phyloP scores from a whole-genome alignment of 2,888 invertebrate genomes.

The Drosophila bunnanda region DNA sequence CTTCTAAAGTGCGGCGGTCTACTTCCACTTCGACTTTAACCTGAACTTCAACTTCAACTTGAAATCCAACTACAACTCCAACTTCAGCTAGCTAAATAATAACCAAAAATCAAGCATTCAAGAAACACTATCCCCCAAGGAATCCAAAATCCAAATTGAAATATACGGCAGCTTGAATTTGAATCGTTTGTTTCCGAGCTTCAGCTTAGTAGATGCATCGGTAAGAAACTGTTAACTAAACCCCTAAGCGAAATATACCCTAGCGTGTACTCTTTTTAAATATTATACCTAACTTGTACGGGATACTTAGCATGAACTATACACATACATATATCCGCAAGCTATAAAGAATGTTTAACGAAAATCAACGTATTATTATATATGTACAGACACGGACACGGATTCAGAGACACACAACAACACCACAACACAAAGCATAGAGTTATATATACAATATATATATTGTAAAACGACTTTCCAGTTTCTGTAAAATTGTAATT shows the following conservation, averaged over 20 bases:
- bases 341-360: slow-evolving; percentile 36
- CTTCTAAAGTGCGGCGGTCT: slow-evolving; percentile 53
- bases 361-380: slow-evolving; percentile 45
- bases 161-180: slow-evolving; percentile 11
- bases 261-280: slow-evolving; percentile 62
- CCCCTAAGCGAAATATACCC: slow-evolving; percentile 39
- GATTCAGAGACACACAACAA: slow-evolving; percentile 36
- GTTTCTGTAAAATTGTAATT: slow-evolving; percentile 82
- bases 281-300: slow-evolving; percentile 47
- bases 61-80: slow-evolving; percentile 1
- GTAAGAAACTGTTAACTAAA: slow-evolving; percentile 49
- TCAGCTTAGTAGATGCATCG: slow-evolving; percentile 38
- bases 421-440: slow-evolving; percentile 36
- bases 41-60: slow-evolving; percentile 13
- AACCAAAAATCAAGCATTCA: not conserved
- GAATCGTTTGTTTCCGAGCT: slow-evolving; percentile 39
- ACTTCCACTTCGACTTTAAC: slow-evolving; percentile 8
- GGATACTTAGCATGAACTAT: slow-evolving; percentile 45
- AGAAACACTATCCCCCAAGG: slow-evolving; percentile 10
- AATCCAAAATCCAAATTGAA: slow-evolving; percentile 11
- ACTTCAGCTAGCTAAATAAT: slow-evolving; percentile 31
- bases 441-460: slow-evolving; percentile 61
- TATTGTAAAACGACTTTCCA: slow-evolving; percentile 78
- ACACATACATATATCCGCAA: slow-evolving; percentile 34
- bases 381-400: slow-evolving; percentile 45